Base-by-base conservation (phyloP, 2,888 invertebrate genomes). In the Caenorhabditis sinica region DNA sequence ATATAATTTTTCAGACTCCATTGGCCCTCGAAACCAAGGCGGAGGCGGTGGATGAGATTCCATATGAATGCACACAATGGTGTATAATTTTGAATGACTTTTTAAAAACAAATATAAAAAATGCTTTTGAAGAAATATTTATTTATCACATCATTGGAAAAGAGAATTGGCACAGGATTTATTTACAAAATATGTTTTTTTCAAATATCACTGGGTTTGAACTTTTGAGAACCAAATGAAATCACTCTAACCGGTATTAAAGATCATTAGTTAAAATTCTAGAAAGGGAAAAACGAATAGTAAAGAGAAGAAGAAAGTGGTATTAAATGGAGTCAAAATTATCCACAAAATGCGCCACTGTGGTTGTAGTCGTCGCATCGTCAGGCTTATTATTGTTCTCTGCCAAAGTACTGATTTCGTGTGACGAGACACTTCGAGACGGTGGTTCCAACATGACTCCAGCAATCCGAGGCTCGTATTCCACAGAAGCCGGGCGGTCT, bases 401-500 rank as follows among this genome's bases (percentile, higher is more conserved):
- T n/a, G n/a, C n/a, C n/a, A 13, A 25, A 30, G 20, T 11, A 17
- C 20, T 13, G 69, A 53, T 45, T 17, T 49, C 17, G 13, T 5
- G 13, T 36, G 13, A 2, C 20, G 51, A 9, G 36, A 6, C 23
- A 23, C 56, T 72, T 8, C 72, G 30, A 3, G 60, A 25, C 2
- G 36, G 11, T 11, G 71, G 30, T 28, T 72, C 80, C 30, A 72
- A 25, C 17, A 45, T 30, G 4, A 72, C 72, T 49, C 80, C 80
- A 36, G 80, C 72, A 9, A 80, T 80, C 15, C 80, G 56, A 1
- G 61, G 80, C 40, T 56, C 72, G 20, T 80, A 80, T 6, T 72
- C 65, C 3, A 15, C 36, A n/a, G 28, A 28, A 20, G n/a, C 5
- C 8, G n/a, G 33, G 20, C 43, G 17, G 11, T 45, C 20, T 3